These are phyloP conservation scores for Elysia crispata DNA, from an alignment of 2,888 invertebrate species.

Conservation along the genomic window DNA sequence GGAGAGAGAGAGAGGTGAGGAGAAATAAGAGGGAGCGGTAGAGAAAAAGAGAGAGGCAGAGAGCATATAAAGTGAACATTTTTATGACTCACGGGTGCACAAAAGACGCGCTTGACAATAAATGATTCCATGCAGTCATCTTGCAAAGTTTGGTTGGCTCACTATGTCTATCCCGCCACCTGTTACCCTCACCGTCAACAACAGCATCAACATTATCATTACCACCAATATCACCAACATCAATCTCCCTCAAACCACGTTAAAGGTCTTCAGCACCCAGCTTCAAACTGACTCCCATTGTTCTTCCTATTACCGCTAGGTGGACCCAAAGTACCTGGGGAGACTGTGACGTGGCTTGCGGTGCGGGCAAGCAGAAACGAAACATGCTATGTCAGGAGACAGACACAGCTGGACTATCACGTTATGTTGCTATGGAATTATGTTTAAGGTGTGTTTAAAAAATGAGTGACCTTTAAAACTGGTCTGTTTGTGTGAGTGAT, in stretches of 20 bases:
- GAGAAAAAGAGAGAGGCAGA: no score
- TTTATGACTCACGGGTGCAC: no score
- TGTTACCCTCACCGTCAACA: no score
- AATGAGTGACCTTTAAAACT: constrained; percentile 60
- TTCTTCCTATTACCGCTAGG: constrained; percentile 48
- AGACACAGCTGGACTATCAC: constrained; percentile 51
- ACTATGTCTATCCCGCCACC: no score
- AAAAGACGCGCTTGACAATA: no score
- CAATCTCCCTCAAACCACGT: not conserved
- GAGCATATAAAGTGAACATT: no score
- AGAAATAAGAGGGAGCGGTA: no score
- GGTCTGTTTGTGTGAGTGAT: constrained; percentile 54
- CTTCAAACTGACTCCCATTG: not conserved
- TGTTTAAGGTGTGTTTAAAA: constrained; percentile 55
- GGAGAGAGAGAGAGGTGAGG: no score
- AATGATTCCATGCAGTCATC: no score
- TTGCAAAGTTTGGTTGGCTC: no score
- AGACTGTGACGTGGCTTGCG: constrained; percentile 93
- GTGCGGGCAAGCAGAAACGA: constrained; percentile 93
- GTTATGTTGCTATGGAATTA: constrained; percentile 55
- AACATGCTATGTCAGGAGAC: constrained; percentile 76
- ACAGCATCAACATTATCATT: no score
- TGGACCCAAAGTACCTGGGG: constrained; percentile 84
- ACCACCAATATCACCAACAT: no score
- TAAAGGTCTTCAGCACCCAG: not conserved